These are phyloP conservation scores for Drosophila formosana DNA, from an alignment of 2,888 invertebrate genomes.

Conservation along the genomic window DNA sequence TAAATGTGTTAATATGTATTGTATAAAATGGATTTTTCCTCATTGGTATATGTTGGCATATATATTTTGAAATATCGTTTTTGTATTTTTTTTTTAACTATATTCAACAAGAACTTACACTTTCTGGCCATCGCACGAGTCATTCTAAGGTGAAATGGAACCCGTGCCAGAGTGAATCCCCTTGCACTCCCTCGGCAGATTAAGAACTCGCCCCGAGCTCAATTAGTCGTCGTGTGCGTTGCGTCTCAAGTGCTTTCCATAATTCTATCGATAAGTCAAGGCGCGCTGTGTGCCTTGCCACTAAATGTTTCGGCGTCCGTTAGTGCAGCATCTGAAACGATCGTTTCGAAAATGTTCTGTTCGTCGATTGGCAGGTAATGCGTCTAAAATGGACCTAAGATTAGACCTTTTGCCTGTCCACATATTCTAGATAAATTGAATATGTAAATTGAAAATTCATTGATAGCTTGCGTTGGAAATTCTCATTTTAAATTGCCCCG, in stretches of 20 bases:
- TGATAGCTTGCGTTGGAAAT: constrained; percentile 66
- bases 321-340: constrained; percentile 51
- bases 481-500: constrained; percentile 36
- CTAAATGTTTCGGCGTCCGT: constrained; percentile 77
- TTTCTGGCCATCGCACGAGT: constrained; percentile 27
- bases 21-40: too few relatives aligned
- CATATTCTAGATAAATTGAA: constrained; percentile 45
- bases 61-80: too few relatives aligned
- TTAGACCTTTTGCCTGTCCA: constrained; percentile 42
- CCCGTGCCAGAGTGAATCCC: constrained; percentile 45
- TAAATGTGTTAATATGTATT: too few relatives aligned
- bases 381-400: constrained; percentile 69
- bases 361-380: constrained; percentile 75
- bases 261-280: constrained; percentile 48
- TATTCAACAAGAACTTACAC: constrained; percentile 20
- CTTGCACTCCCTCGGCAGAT: not conserved
- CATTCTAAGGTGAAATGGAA: constrained; percentile 26
- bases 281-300: constrained; percentile 30
- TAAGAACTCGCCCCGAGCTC: not conserved
- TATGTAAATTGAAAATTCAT: constrained; percentile 72
- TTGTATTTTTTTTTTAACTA: too few relatives aligned
- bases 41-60: too few relatives aligned
- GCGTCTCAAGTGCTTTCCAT: constrained; percentile 55
- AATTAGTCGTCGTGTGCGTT: constrained; percentile 19
- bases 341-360: constrained; percentile 19